Conservation (phyloP, 2,113 vertebrate genomes). For the Catagonus wagneri region DNA sequence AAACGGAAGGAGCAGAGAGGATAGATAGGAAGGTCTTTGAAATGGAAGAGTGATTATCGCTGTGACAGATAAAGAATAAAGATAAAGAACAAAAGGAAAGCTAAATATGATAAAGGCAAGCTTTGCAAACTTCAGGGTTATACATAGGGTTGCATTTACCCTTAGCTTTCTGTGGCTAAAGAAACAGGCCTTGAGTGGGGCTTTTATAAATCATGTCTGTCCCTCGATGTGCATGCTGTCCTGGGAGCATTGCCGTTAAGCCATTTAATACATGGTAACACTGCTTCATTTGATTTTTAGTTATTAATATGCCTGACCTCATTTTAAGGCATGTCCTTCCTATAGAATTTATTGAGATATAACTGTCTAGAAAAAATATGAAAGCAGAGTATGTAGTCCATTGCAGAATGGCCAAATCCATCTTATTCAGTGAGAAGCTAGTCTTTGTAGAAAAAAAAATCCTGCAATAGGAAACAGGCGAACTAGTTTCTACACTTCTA, state of each 20-base stretch:
- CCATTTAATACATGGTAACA: neutral
- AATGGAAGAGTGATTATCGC: conserved; percentile 23
- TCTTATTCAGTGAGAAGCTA: conserved; percentile 30
- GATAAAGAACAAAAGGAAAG: neutral
- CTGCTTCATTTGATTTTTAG: neutral
- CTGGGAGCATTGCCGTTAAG: neutral
- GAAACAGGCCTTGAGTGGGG: neutral
- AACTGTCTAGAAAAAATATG: neutral
- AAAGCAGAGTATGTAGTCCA: neutral
- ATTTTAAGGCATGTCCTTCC: conserved; percentile 47
- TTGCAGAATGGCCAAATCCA: neutral
- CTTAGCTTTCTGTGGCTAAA: neutral
- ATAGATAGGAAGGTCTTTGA: conserved; percentile 50
- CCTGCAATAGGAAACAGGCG: neutral
- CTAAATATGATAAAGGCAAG: conserved; percentile 6
- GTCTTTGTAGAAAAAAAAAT: neutral
- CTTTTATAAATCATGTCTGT: neutral
- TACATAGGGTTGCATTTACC: neutral
- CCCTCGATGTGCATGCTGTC: neutral
- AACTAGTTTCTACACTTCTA: neutral
- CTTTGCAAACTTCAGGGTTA: neutral
- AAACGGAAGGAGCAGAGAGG: neutral
- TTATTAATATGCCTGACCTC: neutral
- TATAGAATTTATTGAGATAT: neutral
- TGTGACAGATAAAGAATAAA: conserved; percentile 12